These are phyloP conservation scores for Saccostrea cuccullata DNA, from an alignment of 1,140 invertebrate species.

Conservation along the genomic window DNA sequence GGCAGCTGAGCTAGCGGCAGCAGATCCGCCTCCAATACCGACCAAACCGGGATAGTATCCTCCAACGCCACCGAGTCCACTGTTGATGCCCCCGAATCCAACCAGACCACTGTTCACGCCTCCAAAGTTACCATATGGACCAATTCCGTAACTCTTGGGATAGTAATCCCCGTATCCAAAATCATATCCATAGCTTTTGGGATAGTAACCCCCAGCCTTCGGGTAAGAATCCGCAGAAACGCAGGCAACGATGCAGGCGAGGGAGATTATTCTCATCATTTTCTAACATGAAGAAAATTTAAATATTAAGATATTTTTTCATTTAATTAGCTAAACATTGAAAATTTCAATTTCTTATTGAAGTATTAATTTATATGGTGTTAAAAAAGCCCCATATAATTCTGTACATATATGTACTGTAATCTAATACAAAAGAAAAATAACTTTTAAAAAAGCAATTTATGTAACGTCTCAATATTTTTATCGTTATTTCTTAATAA, in stretches of 20 bases:
- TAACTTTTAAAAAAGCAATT: too few relatives aligned
- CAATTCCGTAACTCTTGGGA: background rate
- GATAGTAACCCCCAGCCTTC: background rate
- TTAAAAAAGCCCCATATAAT: too few relatives aligned
- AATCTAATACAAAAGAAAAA: too few relatives aligned
- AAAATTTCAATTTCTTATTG: too few relatives aligned
- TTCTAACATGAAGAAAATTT: too few relatives aligned
- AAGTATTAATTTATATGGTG: too few relatives aligned
- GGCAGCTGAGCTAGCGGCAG: background rate
- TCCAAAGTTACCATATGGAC: background rate
- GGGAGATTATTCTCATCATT: background rate
- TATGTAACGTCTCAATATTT: too few relatives aligned
- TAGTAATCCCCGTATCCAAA: background rate
- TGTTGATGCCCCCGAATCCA: background rate
- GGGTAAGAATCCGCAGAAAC: background rate
- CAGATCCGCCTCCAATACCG: background rate
- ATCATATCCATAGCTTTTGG: background rate
- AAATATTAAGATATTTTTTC: too few relatives aligned
- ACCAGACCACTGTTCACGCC: background rate
- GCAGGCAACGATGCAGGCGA: constrained; percentile 3
- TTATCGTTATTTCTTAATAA: too few relatives aligned
- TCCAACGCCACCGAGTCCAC: background rate
- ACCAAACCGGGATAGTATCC: background rate
- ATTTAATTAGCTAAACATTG: too few relatives aligned
- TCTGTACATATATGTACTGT: too few relatives aligned